A percentile compares a stretch with the other conserved stretches of the same genome.
phyloP scores from a whole-genome alignment of 1,140 invertebrate genomes.

The Nasonia giraulti region DNA sequence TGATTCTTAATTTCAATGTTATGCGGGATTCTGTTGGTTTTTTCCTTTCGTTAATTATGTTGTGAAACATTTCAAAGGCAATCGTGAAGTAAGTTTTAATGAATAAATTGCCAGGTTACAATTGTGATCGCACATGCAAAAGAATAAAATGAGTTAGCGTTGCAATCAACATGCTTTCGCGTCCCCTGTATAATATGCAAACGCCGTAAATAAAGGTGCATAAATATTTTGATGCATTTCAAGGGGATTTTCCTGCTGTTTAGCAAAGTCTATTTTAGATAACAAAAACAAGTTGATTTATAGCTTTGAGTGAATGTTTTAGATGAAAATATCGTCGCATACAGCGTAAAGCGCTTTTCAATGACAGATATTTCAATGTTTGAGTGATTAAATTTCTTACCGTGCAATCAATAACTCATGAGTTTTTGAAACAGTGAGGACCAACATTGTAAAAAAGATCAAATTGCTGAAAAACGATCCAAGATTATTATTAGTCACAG shows the following conservation, averaged over 20 bases:
- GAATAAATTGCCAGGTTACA: neutral
- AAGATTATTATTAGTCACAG: neutral
- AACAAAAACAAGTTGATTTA: neutral
- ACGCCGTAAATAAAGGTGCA: no score
- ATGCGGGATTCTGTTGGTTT: neutral
- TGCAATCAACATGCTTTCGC: no score
- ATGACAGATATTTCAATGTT: neutral
- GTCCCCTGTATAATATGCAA: no score
- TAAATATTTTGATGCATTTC: no score
- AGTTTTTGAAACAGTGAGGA: neutral
- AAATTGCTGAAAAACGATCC: neutral
- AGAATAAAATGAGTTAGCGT: neutral
- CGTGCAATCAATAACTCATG: neutral
- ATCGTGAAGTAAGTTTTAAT: slow-evolving; percentile 26
- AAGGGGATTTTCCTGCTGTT: neutral
- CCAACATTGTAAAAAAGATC: neutral
- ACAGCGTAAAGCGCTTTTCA: no score
- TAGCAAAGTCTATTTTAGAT: neutral
- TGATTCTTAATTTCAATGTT: slow-evolving; percentile 21
- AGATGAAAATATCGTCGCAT: neutral
- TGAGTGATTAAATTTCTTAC: neutral
- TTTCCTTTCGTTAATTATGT: slow-evolving; percentile 38
- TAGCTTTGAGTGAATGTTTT: no score
- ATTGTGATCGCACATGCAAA: neutral
- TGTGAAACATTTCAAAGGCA: neutral